Evolutionary conservation across 2,888 invertebrate genomes (phyloP), one percentile per base, ranked within the genome.

Genomic region (Lasioglossum oenotherae): DNA sequence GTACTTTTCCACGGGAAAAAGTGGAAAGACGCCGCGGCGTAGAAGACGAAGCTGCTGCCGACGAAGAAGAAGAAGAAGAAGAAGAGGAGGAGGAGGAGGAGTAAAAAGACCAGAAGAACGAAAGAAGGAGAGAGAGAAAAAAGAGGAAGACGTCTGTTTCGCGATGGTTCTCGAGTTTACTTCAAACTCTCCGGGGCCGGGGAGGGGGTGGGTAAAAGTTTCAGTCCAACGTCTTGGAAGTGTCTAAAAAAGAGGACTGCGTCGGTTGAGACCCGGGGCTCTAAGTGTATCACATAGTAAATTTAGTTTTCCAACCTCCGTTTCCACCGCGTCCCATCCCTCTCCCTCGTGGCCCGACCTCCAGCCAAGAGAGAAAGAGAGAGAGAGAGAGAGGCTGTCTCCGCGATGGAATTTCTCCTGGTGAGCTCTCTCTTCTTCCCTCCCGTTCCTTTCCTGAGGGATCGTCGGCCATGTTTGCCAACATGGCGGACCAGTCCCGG

Each of bases 281-380:
- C 93, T 94, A 95, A 95, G 94, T 95, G 94, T 95, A 95, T 95
- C 95, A 95, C 95, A 95, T 94, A 94, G 94, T 94, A 94, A 95
- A 95, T 94, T 95, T 94, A 93, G 94, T 95, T 94, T 94, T 89
- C 92, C 92, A 91, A 93, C 91, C 93, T 93, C 90, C 91, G 89
- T 88, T 89, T 89, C 89, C 89, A 84, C 81, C 83, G 38, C 35
- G 84, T 78, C 83, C 78, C 81, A 53, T 57, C 75, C 23, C 35
- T 16, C 76, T 44, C 57, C 31, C n/a, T 41, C 71, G 79, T 64
- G 80, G 85, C 53, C 78, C 79, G 83, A 85, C 41, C 76, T 80
- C 80, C 41, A 60, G 73, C 35, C 76, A 67, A 3, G 35, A 23
- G 67, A 60, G n/a, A 6, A 0, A n/a, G 57, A 57, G 27, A 12